Conservation (phyloP, 2,797 vertebrate species). For the Tokudaia tokunoshimensis region DNA sequence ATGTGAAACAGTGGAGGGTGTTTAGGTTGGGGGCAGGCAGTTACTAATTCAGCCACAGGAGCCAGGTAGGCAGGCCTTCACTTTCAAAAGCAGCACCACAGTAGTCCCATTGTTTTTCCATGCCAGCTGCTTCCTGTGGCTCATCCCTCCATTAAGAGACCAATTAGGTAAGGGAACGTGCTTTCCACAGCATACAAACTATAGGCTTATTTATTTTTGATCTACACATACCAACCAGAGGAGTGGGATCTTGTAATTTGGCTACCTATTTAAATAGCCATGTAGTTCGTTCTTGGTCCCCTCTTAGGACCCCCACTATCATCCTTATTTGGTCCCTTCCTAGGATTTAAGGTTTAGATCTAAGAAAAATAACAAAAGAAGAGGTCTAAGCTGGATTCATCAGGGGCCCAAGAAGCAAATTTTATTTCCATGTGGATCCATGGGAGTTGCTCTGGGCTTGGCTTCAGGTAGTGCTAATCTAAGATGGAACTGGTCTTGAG, state of each 20-base stretch:
- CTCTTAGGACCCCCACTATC: background rate
- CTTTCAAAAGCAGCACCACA: slow-evolving; percentile 61
- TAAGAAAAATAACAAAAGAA: slow-evolving; percentile 33
- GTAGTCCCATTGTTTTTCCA: slow-evolving; percentile 5
- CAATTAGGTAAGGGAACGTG: slow-evolving; percentile 38
- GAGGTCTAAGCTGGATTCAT: background rate
- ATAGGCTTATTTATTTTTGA: slow-evolving; percentile 53
- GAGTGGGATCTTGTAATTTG: background rate
- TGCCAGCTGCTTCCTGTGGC: slow-evolving; percentile 3
- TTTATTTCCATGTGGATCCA: background rate
- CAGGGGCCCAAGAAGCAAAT: slow-evolving; percentile 16
- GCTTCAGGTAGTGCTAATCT: slow-evolving; percentile 24
- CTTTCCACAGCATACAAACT: background rate
- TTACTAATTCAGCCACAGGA: background rate
- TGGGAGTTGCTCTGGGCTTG: background rate
- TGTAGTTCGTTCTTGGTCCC: background rate
- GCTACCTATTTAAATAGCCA: background rate
- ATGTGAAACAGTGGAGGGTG: background rate
- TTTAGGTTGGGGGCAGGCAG: background rate
- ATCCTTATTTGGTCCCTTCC: background rate
- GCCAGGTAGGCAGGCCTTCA: fast-evolving
- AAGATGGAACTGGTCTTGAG: background rate
- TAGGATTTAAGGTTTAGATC: slow-evolving; percentile 40
- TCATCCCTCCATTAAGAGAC: slow-evolving; percentile 4
- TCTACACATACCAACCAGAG: slow-evolving; percentile 52